Conservation (phyloP, 1,140 invertebrate species). For the Agrilus planipennis region DNA sequence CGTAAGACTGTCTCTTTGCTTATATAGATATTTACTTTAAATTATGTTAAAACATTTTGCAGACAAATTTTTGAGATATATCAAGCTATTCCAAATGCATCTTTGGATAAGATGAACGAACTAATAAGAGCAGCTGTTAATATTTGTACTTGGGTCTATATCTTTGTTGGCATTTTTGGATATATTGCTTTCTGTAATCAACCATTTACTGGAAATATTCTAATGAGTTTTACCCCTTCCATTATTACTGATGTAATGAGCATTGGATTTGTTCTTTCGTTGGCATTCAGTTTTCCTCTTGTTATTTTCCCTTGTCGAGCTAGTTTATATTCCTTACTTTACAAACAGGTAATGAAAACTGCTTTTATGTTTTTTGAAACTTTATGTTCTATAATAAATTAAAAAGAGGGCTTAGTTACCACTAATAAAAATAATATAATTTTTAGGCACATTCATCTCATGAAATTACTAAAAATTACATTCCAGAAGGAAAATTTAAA, state of each 20-base stretch:
- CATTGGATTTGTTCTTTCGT: slow-evolving; percentile 86
- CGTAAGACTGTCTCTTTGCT: slow-evolving; percentile 44
- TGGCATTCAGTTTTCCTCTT: slow-evolving; percentile 91
- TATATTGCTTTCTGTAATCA: slow-evolving; percentile 83
- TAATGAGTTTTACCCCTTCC: slow-evolving; percentile 72
- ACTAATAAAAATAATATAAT: neutral
- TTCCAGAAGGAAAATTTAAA: slow-evolving; percentile 69
- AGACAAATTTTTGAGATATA: slow-evolving; percentile 94
- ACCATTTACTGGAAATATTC: slow-evolving; percentile 77
- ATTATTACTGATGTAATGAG: slow-evolving; percentile 77
- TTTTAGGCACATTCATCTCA: slow-evolving; percentile 33
- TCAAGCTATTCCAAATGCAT: slow-evolving; percentile 76
- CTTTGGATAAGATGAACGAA: slow-evolving; percentile 77
- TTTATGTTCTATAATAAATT: neutral
- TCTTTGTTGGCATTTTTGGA: slow-evolving; percentile 85
- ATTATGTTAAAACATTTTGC: slow-evolving; percentile 20
- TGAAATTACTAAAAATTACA: slow-evolving; percentile 45
- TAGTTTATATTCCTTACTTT: slow-evolving; percentile 85
- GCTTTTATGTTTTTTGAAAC: neutral
- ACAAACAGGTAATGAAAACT: slow-evolving; percentile 54
- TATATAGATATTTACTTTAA: neutral
- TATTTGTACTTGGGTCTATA: slow-evolving; percentile 79
- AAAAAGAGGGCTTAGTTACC: neutral
- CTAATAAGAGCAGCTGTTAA: slow-evolving; percentile 81
- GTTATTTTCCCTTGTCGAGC: slow-evolving; percentile 93